phyloP scores from a whole-genome alignment of 2,888 invertebrate species.

The Leptinotarsa juncta region DNA sequence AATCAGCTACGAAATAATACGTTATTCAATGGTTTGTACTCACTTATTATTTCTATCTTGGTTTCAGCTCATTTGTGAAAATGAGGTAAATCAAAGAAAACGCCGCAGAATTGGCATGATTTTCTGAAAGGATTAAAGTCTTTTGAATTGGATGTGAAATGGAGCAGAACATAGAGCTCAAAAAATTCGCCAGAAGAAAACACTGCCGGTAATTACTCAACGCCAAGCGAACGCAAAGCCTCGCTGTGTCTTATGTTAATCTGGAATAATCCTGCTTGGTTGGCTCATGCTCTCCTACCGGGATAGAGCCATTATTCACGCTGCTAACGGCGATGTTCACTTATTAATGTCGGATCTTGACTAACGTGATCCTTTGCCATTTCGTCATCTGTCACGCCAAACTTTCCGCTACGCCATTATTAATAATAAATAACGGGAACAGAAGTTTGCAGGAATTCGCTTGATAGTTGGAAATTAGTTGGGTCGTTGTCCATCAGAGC shows the following conservation, averaged over 20 bases:
- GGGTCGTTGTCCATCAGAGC: neutral
- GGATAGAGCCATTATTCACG: slow-evolving; percentile 63
- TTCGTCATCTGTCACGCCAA: slow-evolving; percentile 53
- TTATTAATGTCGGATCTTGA: slow-evolving; percentile 56
- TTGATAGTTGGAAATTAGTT: slow-evolving; percentile 9
- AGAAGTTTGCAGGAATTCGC: slow-evolving; percentile 10
- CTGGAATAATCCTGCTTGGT: slow-evolving; percentile 65
- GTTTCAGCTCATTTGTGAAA: too few relatives aligned
- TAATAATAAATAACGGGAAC: slow-evolving; percentile 41
- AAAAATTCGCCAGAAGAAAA: slow-evolving; percentile 57
- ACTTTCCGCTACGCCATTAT: slow-evolving; percentile 45
- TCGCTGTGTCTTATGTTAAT: slow-evolving; percentile 67
- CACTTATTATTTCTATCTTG: too few relatives aligned
- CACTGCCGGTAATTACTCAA: slow-evolving; percentile 64
- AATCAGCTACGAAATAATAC: too few relatives aligned
- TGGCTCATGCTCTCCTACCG: slow-evolving; percentile 62
- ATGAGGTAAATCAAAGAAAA: too few relatives aligned
- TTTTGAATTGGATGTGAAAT: slow-evolving; percentile 3
- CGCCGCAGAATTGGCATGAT: too few relatives aligned
- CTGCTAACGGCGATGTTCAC: slow-evolving; percentile 53
- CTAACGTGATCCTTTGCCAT: slow-evolving; percentile 52
- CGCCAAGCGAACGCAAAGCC: slow-evolving; percentile 65
- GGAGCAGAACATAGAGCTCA: neutral
- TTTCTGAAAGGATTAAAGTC: neutral
- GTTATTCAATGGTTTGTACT: too few relatives aligned